Percentiles rank a stretch among this genome's conserved stretches.
Evolutionary conservation across 2,797 vertebrate species (phyloP).

Genomic region (Oryzias sinensis): DNA sequence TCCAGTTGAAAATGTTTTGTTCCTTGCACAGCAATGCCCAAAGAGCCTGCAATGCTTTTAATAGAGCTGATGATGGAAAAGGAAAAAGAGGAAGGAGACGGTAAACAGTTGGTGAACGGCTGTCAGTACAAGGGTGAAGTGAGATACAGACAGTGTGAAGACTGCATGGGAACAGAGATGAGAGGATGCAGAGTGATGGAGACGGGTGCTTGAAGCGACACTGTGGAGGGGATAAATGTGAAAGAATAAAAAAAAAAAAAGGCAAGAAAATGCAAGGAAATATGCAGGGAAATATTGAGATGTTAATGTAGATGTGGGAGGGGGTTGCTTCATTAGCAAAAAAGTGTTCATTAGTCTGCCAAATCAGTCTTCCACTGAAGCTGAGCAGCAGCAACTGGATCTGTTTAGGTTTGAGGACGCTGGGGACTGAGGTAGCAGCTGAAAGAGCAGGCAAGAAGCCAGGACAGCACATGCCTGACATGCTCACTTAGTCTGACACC

Average conservation of each 20-base stretch:
- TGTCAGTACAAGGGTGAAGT: conserved; percentile 51
- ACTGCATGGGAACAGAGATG: conserved; percentile 43
- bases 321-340: conserved; percentile 52
- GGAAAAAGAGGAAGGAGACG: conserved; percentile 43
- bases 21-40: conserved; percentile 46
- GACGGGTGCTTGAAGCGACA: conserved; percentile 26
- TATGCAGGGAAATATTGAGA: conserved; percentile 24
- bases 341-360: conserved; percentile 67
- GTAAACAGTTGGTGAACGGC: conserved; percentile 56
- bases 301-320: conserved; percentile 5
- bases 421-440: conserved; percentile 68
- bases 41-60: conserved; percentile 48
- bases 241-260: not conserved
- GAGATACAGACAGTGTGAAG: conserved; percentile 52
- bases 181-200: conserved; percentile 51
- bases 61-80: conserved; percentile 50
- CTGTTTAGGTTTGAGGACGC: conserved; percentile 69
- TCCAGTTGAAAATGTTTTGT: conserved; percentile 36
- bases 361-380: conserved; percentile 55
- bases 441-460: conserved; percentile 72
- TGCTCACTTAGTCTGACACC: conserved; percentile 69
- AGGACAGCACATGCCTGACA: conserved; percentile 65
- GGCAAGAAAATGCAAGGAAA: conserved; percentile 27
- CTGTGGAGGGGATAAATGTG: conserved; percentile 26
- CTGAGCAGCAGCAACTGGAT: conserved; percentile 71